A percentile compares a stretch with the other conserved stretches of the same genome.
phyloP scores from a whole-genome alignment of 30 jellyfish, hydroid and myxozoan genomes.

The Hydractinia symbiolongicarpus region DNA sequence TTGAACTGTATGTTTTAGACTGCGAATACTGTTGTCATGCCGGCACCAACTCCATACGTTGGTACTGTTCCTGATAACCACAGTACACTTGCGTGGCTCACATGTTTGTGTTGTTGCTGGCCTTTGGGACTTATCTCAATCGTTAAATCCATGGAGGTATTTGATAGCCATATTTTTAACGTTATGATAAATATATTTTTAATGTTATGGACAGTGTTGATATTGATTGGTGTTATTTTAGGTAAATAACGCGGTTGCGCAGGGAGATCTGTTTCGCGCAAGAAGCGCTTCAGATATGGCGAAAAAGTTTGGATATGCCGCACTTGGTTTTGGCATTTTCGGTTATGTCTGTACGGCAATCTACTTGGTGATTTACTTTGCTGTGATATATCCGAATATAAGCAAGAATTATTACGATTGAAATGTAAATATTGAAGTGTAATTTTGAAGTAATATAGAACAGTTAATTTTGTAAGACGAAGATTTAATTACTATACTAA shows the following conservation, averaged over 20 bases:
- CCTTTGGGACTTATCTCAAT: conserved; percentile 82
- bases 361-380: conserved; percentile 21
- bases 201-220: no score
- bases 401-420: background rate
- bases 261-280: conserved; percentile 65
- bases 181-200: background rate
- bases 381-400: conserved; percentile 6
- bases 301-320: conserved; percentile 38
- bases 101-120: conserved; percentile 85
- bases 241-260: conserved; percentile 68
- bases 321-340: conserved; percentile 58
- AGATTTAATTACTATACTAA: no score
- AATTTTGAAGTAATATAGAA: no score
- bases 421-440: background rate
- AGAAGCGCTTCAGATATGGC: conserved; percentile 62
- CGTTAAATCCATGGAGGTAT: conserved; percentile 67
- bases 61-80: conserved; percentile 59
- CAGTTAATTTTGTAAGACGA: no score
- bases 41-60: conserved; percentile 4
- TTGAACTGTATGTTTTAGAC: background rate
- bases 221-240: background rate
- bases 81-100: conserved; percentile 66
- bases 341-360: conserved; percentile 15
- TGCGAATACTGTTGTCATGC: background rate
- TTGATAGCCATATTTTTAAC: background rate